Base-by-base conservation (phyloP, 2,797 vertebrate species). In the Pipistrellus nathusii region DNA sequence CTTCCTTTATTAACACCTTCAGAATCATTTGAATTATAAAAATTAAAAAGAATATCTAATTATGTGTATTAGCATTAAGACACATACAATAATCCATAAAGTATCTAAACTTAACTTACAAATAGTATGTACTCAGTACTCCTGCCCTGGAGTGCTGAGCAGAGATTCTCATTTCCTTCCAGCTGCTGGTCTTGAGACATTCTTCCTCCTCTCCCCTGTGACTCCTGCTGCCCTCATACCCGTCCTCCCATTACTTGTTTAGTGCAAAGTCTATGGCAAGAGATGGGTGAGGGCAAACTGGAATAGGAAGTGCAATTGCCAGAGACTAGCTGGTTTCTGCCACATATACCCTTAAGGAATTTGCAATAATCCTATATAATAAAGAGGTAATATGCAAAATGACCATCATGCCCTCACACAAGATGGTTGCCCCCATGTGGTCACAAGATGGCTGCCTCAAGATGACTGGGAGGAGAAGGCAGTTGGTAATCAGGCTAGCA, bases 21-120 rank as follows among this genome's bases (percentile, higher is more conserved):
- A 92, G 62, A 44, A 72, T 44, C 83, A 57, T 93, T 72, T 85
- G 93, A 82, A 92, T 55, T n/a, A 1, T 72, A 90, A 69, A 80
- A 72, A 55, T 69, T 90, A 69, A 64, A 76, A 20, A 55, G 44
- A 78, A 68, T 15, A 69, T 25, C 2, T 66, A 69, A 53, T 85
- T 51, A 25, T 30, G 57, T 78, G 9, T 11, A 30, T 71, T 57
- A 84, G 32, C 32, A 21, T n/a, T 66, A 51, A 85, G 62, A 77
- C 23, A 18, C 3, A 5, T 38, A 25, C 0, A 1, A 20, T 23
- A 57, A 66, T 44, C 2, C 44, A 53, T 57, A 51, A 48, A 62
- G 46, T 53, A 46, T 66, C 81, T 84, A 80, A 75, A 32, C 23
- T 80, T 80, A 82, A 91, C 62, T 84, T 76, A 71, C 14, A 57